Conservation (phyloP, 2,113 vertebrate species). For the Jacana jacana region DNA sequence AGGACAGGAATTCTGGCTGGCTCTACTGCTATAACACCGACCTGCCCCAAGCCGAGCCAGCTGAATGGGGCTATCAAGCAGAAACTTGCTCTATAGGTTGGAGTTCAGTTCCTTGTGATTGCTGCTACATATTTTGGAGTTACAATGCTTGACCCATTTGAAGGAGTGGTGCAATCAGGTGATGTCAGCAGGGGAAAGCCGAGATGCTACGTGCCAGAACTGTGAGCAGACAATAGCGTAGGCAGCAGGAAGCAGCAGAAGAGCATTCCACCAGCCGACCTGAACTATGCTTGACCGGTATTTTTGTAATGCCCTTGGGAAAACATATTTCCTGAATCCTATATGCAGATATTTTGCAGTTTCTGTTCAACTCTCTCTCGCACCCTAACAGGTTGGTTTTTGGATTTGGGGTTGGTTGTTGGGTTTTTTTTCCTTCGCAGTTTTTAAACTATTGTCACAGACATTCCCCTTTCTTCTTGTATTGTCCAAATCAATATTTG, state of each 20-base stretch:
- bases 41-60: background rate
- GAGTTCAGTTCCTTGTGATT: slow-evolving; percentile 5
- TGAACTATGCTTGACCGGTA: background rate
- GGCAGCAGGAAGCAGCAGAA: slow-evolving; percentile 19
- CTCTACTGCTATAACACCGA: background rate
- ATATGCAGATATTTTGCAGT: background rate
- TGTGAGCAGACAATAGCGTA: background rate
- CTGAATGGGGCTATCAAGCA: background rate
- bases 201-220: background rate
- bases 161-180: background rate
- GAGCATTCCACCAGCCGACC: background rate
- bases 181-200: slow-evolving; percentile 11
- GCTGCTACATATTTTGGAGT: background rate
- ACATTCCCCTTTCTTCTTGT: background rate
- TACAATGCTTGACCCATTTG: background rate
- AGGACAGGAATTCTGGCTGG: background rate
- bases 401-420: background rate
- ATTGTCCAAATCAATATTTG: background rate
- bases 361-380: background rate
- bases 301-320: background rate
- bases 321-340: background rate
- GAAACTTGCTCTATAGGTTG: slow-evolving; percentile 12
- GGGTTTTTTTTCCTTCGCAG: background rate
- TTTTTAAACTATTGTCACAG: background rate
- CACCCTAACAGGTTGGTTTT: fast-evolving